Evolutionary conservation across 2,113 vertebrate genomes (phyloP).

Genomic region (Rhegmatorhina hoffmannsi): DNA sequence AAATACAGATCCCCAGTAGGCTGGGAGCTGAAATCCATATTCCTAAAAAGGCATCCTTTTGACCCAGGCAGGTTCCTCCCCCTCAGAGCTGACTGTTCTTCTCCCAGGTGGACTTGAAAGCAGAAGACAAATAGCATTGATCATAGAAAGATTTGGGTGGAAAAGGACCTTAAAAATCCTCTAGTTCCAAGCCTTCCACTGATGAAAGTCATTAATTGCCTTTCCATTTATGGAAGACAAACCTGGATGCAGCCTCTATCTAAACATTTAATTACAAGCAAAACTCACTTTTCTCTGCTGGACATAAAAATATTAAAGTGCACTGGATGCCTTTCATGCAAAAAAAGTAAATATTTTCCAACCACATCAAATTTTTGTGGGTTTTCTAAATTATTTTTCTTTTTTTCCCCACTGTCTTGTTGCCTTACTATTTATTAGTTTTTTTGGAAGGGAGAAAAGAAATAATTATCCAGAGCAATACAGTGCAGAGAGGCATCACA

Average conservation of each 20-base stretch:
- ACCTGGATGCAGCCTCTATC: neutral
- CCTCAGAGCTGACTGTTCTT: neutral
- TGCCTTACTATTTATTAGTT: neutral
- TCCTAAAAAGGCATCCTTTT: neutral
- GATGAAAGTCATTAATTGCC: neutral
- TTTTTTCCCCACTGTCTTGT: neutral
- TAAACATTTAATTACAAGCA: conserved; percentile 18
- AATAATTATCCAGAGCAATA: neutral
- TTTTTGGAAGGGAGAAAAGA: neutral
- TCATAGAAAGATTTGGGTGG: neutral
- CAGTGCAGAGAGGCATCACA: neutral
- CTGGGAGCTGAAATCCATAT: neutral
- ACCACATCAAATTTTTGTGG: neutral
- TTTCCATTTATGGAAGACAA: neutral
- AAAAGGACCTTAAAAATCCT: neutral
- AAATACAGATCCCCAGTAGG: neutral
- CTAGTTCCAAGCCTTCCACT: neutral
- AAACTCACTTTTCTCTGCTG: neutral
- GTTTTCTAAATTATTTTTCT: too few relatives aligned
- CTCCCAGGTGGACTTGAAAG: neutral
- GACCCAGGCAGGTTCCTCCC: neutral
- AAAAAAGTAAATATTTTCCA: neutral
- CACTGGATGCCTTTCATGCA: neutral
- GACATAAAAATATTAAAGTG: neutral
- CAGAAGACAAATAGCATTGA: neutral